Evolutionary conservation across 1,140 invertebrate genomes (phyloP), one percentile per base, ranked within the genome.

Genomic region (Lasioglossum albipes): DNA sequence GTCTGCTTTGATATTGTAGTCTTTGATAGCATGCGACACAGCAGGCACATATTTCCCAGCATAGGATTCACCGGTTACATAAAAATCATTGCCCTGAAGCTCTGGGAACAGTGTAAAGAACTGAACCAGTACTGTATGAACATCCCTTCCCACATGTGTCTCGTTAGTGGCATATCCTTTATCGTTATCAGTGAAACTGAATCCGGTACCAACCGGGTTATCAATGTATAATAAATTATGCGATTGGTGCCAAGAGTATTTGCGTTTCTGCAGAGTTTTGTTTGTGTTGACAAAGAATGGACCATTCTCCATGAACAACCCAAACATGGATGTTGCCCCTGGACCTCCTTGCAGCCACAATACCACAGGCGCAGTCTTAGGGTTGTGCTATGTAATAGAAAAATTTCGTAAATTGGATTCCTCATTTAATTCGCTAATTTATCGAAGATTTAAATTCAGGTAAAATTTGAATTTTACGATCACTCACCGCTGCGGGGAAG

Each of bases 281-380:
- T 96, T 93, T 77, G 94, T 91, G 22, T 94, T 94, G 41, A 97
- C 94, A 45, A 93, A 85, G 68, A 96, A 96, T 0, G 97, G 97
- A 0, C 97, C 97, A 88, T 97, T 96, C 92, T 98, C 97, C 0
- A 95, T 94, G 85, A 98, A 98, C 2, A 98, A 91, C 0, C 97
- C 97, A 88, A 95, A 97, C 41, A 98, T 90, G 0, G 97, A 97
- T 1, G 96, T 95, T 9, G 95, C 95, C 0, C 97, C 97, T 1
- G 97, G 97, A 12, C 96, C 95, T 69, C 97, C 97, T 94, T 98
- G 97, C 2, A 98, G 94, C 97, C 97, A 98, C 20, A 98, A 90
- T 20, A 98, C 92, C 81, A 98, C 95, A 1, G 97, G 97, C 3
- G 95, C 96, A 13, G 93, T 91, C 85, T 94, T 92, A 49, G 91